Base-by-base conservation (phyloP, 2,888 invertebrate genomes). In the Plutella xylostella region DNA sequence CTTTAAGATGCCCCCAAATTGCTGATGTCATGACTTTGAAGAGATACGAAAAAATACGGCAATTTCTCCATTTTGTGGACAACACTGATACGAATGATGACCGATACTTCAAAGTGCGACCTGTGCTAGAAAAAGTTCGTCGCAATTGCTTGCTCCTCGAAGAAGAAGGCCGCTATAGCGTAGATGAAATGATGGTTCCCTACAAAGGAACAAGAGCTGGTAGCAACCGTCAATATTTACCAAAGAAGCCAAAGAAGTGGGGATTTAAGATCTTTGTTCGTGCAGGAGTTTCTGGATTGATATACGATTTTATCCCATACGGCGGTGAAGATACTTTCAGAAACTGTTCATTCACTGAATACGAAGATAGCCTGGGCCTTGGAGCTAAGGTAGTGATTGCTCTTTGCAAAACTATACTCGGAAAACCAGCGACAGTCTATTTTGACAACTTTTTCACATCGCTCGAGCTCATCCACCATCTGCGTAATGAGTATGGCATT, bases 181-280 rank as follows among this genome's bases (percentile, higher is more conserved):
- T 67, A 1, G 65, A 63, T 48, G 61, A 66, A 49, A 61, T 63
- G 60, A 62, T 66, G 57, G 51, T 65, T 5, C 57, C 60, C 11
- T 65, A 65, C 47, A 65, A 65, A 47, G 63, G 61, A 2, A 55
- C 28, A 20, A 60, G 53, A 52, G 60, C 62, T n/a, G 62, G 61
- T 3, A 53, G 45, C 45, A 43, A 59, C 33, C 55, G 53, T 20
- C 63, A 63, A 35, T 65, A 63, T 43, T 53, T 60, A 22, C 52
- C 54, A 45, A 58, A 52, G 15, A 61, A 63, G 38, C 60, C 59
- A 11, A 45, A 47, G n/a, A 58, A 60, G 51, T 62, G 56, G 56
- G 58, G 60, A 14, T 56, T 52, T 41, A 61, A 62, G 47, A 47
- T 54, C 22, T 60, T 60, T 49, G 52, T 55, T 31, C 33, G 57